Evolutionary conservation across 2,113 vertebrate genomes (phyloP).

Genomic region (Turnix velox): DNA sequence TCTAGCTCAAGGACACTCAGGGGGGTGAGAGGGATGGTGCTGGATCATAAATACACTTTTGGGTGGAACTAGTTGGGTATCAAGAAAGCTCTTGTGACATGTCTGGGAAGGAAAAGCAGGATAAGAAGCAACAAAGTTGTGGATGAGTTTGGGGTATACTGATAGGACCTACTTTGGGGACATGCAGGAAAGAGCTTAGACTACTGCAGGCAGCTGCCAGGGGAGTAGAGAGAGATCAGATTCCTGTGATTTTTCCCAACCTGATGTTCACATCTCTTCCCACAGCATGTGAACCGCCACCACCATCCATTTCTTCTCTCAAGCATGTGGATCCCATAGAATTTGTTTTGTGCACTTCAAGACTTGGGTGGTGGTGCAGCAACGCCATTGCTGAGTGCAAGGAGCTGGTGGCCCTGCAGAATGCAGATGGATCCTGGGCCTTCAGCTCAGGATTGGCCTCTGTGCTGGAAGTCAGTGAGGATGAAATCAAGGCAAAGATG

Average conservation of each 20-base stretch:
- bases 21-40: background rate
- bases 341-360: background rate
- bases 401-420: background rate
- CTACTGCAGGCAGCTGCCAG: background rate
- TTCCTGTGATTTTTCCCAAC: background rate
- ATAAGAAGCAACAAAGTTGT: background rate
- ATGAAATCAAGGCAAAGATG: background rate
- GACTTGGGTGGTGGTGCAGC: rapidly evolving
- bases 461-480: background rate
- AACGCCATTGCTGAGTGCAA: background rate
- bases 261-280: background rate
- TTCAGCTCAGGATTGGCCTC: background rate
- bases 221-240: background rate
- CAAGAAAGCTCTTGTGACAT: background rate
- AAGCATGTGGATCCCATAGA: background rate
- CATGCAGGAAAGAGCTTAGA: background rate
- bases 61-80: background rate
- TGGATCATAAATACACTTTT: background rate
- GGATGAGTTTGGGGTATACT: background rate
- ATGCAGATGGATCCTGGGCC: background rate
- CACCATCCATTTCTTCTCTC: background rate
- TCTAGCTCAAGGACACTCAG: background rate
- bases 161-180: background rate
- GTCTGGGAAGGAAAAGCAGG: background rate
- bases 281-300: background rate